Percentiles rank a stretch among this genome's conserved stretches.
Conservation (phyloP, 2,113 vertebrate genomes). For the Apistogramma diplotaenia region DNA sequence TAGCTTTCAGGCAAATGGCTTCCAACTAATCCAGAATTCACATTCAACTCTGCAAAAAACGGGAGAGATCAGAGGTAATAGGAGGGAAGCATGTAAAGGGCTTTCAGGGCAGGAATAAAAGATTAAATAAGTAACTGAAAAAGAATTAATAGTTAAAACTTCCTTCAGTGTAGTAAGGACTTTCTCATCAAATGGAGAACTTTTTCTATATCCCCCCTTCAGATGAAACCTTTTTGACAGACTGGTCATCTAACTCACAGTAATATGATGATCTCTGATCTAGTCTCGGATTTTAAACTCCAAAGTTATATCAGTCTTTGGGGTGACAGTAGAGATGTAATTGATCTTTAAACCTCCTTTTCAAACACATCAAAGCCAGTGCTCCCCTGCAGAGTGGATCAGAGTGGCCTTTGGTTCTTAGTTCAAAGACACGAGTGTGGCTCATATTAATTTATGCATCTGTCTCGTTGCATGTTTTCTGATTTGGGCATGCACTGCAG, state of each 20-base stretch:
- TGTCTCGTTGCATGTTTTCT: conserved; percentile 7
- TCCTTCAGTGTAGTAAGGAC: neutral
- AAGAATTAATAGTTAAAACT: neutral
- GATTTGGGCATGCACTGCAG: neutral
- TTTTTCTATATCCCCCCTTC: neutral
- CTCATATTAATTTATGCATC: conserved; percentile 46
- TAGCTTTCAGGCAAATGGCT: neutral
- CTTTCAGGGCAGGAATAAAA: neutral
- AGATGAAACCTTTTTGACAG: neutral
- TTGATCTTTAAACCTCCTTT: conserved; percentile 55
- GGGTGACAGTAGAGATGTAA: conserved; percentile 27
- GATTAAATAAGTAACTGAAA: neutral
- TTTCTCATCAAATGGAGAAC: neutral
- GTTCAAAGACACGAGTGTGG: conserved; percentile 33
- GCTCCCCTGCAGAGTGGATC: conserved; percentile 25
- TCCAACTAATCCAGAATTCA: neutral
- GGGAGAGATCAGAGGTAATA: neutral
- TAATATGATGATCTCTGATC: neutral
- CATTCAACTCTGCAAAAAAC: neutral
- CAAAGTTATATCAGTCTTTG: conserved; percentile 6
- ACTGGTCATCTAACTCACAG: neutral
- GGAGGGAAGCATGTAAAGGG: neutral
- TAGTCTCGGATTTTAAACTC: conserved; percentile 9
- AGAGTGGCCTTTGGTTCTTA: conserved; percentile 23
- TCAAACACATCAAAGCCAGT: conserved; percentile 48